Percentiles rank a stretch among this genome's conserved stretches.
Conservation (phyloP, 2,888 invertebrate species). For the Coelopa pilipes region DNA sequence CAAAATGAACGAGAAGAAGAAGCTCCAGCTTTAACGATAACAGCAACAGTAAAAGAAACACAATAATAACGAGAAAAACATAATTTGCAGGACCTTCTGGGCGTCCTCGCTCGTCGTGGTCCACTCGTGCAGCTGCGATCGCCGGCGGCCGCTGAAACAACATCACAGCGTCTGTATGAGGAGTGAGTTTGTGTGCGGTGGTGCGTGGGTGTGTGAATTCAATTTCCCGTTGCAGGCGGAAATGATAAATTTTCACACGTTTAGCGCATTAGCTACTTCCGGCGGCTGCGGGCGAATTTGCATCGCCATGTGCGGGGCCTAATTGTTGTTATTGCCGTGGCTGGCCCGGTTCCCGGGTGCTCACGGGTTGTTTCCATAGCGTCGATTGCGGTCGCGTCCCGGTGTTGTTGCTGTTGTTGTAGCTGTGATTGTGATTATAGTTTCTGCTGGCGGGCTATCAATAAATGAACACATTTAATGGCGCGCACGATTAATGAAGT, state of each 20-base stretch:
- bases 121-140: too few species aligned
- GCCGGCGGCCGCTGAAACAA: too few species aligned
- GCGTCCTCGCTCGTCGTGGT: too few species aligned
- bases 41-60: too few species aligned
- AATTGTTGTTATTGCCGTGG: neutral
- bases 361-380: neutral
- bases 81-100: too few species aligned
- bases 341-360: neutral
- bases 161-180: neutral
- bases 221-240: slow-evolving; percentile 15
- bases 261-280: slow-evolving; percentile 3
- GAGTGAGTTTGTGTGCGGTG: neutral
- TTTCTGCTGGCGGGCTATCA: neutral
- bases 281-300: neutral
- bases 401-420: neutral
- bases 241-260: slow-evolving; percentile 15
- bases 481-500: too few species aligned
- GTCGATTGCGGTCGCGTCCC: neutral
- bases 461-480: too few species aligned
- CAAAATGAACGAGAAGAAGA: too few species aligned
- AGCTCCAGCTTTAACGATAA: too few species aligned
- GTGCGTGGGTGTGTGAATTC: neutral
- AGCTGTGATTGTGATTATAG: neutral
- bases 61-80: too few species aligned
- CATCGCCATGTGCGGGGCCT: too few species aligned